Evolutionary conservation across 2,113 vertebrate species (phyloP).

Genomic region (Oceanites oceanicus): DNA sequence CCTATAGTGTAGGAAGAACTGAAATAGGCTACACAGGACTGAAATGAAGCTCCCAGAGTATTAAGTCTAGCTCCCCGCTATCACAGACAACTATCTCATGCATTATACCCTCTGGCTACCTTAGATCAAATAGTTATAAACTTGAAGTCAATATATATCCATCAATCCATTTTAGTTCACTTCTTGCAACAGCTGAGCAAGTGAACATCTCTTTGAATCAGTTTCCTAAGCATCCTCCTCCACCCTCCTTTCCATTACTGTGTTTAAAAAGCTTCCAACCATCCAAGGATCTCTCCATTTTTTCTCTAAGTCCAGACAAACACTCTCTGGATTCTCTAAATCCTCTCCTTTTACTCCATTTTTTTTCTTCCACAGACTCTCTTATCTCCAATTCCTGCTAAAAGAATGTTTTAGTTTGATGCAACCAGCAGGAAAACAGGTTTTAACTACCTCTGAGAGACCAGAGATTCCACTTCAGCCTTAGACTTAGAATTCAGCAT

Average conservation of each 20-base stretch:
- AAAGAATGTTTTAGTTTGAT: neutral
- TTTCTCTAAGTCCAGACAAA: neutral
- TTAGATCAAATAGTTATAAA: neutral
- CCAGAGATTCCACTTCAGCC: neutral
- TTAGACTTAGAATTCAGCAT: neutral
- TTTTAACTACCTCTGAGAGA: neutral
- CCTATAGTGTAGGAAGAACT: neutral
- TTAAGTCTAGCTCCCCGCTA: neutral
- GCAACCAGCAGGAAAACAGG: neutral
- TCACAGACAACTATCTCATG: neutral
- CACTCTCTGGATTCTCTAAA: neutral
- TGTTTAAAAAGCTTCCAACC: neutral
- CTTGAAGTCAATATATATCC: neutral
- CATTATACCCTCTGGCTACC: neutral
- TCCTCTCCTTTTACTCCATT: neutral
- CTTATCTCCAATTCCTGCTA: neutral
- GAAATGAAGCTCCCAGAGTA: neutral
- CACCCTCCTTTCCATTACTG: neutral
- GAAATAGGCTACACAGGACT: neutral
- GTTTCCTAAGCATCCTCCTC: neutral
- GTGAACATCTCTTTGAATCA: accelerated
- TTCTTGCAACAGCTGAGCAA: neutral
- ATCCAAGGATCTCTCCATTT: neutral
- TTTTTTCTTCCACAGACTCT: neutral
- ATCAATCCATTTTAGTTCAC: neutral